A percentile compares a stretch with the other conserved stretches of the same genome.
phyloP scores from a whole-genome alignment of 2,113 vertebrate genomes.

The Calidris pugnax region DNA sequence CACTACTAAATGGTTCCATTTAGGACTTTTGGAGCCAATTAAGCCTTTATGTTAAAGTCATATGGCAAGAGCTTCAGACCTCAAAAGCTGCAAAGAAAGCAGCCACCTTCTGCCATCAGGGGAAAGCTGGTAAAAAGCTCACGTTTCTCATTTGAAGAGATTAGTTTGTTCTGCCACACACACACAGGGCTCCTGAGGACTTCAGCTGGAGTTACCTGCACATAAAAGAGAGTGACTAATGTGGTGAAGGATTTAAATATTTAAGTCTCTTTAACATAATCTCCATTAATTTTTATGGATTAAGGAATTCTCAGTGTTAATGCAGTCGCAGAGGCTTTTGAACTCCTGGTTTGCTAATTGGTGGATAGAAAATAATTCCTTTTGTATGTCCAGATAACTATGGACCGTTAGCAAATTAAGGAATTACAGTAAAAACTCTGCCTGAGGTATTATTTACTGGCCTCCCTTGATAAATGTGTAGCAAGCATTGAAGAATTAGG shows the following conservation, averaged over 20 bases:
- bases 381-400: slow-evolving; percentile 25
- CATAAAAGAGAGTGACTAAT: slow-evolving; percentile 17
- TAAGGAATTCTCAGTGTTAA: slow-evolving; percentile 47
- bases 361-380: slow-evolving; percentile 37
- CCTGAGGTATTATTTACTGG: background rate
- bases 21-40: slow-evolving; percentile 17
- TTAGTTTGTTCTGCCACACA: background rate
- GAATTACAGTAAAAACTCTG: slow-evolving; percentile 12
- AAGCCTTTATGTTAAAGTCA: background rate
- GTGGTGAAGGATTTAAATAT: slow-evolving; percentile 33
- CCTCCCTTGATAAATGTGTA: background rate
- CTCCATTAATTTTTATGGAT: slow-evolving; percentile 50
- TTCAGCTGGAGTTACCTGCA: slow-evolving; percentile 18
- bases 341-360: slow-evolving; percentile 41
- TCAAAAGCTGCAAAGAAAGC: background rate
- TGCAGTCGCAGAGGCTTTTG: background rate
- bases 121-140: background rate
- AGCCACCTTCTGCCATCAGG: background rate
- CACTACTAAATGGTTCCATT: slow-evolving; percentile 49
- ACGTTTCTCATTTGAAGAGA: background rate
- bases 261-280: slow-evolving; percentile 57
- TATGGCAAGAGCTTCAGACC: background rate
- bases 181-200: background rate
- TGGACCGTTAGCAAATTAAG: background rate
- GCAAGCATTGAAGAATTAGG: background rate